phyloP scores from a whole-genome alignment of 2,797 vertebrate genomes.

The Erpetoichthys calabaricus region DNA sequence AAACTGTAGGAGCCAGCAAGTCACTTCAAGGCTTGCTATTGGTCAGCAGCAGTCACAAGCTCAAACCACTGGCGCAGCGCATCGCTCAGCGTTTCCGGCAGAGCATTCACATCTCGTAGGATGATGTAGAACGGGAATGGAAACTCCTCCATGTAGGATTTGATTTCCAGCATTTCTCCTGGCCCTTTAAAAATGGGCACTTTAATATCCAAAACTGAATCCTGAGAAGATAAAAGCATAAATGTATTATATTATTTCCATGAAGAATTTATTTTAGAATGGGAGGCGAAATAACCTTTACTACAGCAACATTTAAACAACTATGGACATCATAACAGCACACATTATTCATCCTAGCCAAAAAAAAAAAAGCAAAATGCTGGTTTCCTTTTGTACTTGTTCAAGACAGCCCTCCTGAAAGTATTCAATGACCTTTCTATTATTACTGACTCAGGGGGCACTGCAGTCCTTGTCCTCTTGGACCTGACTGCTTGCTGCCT shows the following conservation, averaged over 20 bases:
- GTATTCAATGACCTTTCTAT: no score
- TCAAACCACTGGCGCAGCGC: slow-evolving; percentile 96
- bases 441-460: no score
- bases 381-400: no score
- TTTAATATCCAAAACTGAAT: slow-evolving; percentile 96
- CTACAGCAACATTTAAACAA: not conserved
- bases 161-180: slow-evolving; percentile 84
- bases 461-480: no score
- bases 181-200: slow-evolving; percentile 85
- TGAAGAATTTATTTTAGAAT: no score
- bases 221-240: slow-evolving; percentile 42
- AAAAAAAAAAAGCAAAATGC: no score
- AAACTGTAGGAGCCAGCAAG: no score
- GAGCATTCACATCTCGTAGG: slow-evolving; percentile 74
- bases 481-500: no score
- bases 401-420: no score
- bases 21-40: slow-evolving; percentile 22
- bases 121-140: slow-evolving; percentile 95
- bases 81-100: slow-evolving; percentile 89
- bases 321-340: no score
- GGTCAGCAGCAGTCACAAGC: slow-evolving; percentile 72
- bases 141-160: slow-evolving; percentile 95
- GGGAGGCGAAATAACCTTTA: not conserved
- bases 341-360: no score
- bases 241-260: no score